Conservation (phyloP, 2,888 invertebrate genomes). For the Acronicta aceris region DNA sequence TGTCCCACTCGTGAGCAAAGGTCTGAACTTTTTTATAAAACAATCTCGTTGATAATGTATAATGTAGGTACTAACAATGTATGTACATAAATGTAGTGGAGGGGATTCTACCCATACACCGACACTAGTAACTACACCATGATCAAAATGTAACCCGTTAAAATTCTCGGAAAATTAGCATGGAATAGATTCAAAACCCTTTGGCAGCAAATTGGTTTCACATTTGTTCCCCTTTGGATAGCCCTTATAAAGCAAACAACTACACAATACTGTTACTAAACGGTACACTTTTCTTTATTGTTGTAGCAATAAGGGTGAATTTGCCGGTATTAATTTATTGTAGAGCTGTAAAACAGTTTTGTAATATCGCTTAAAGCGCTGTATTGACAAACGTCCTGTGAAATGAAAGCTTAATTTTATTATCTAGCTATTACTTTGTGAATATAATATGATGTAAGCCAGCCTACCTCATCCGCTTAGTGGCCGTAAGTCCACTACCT, state of each 20-base stretch:
- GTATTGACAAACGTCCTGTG: constrained; percentile 67
- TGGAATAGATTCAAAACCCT: constrained; percentile 50
- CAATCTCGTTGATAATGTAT: no score
- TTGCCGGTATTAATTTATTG: background rate
- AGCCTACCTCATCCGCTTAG: constrained; percentile 11
- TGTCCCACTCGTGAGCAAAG: no score
- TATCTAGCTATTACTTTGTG: constrained; percentile 67
- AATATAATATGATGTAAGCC: constrained; percentile 32
- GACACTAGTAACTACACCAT: background rate
- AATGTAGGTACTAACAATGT: no score
- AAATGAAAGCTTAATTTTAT: constrained; percentile 76
- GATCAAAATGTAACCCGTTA: constrained; percentile 14
- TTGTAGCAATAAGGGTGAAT: constrained; percentile 2
- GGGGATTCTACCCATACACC: no score
- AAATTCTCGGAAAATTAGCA: constrained; percentile 44
- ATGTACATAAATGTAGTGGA: no score
- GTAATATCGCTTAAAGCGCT: constrained; percentile 43
- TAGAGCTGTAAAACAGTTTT: constrained; percentile 5
- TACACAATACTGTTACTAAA: background rate
- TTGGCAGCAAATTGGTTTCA: constrained; percentile 55
- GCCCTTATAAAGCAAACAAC: constrained; percentile 35
- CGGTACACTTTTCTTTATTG: background rate
- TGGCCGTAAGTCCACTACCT: no score
- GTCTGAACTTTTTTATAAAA: no score
- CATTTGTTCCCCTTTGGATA: constrained; percentile 54